Evolutionary conservation across 2,888 invertebrate genomes (phyloP).

Genomic region (Proisotoma minuta): DNA sequence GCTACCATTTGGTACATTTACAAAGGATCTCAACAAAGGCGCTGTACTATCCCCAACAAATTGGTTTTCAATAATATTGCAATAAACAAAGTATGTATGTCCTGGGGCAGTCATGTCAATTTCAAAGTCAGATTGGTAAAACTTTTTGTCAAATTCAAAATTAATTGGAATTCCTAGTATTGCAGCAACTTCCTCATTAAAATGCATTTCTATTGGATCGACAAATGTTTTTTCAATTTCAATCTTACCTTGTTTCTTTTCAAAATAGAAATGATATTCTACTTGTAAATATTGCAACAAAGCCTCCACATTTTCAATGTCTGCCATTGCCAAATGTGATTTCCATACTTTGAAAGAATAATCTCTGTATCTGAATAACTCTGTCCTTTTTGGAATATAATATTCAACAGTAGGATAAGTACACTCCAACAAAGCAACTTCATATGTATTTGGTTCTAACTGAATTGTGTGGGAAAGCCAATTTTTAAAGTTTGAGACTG

Average conservation of each 20-base stretch:
- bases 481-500: background rate
- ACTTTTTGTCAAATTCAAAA: too few species aligned
- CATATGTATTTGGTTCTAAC: background rate
- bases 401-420: background rate
- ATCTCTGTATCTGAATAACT: too few species aligned
- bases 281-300: background rate
- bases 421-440: background rate
- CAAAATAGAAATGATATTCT: too few species aligned
- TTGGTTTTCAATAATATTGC: background rate
- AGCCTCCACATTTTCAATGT: background rate
- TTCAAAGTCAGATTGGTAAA: too few species aligned
- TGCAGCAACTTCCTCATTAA: too few species aligned
- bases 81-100: background rate
- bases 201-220: too few species aligned
- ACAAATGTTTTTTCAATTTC: too few species aligned
- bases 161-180: too few species aligned
- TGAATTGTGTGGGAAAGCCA: background rate
- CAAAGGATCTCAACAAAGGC: background rate
- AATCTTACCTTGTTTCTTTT: too few species aligned
- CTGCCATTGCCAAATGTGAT: too few species aligned
- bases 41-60: conserved; percentile 1
- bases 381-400: background rate
- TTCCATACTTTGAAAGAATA: too few species aligned
- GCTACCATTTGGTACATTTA: background rate
- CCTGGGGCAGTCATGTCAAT: too few species aligned